These are phyloP conservation scores for Pherbina coryleti DNA, from an alignment of 2,888 invertebrate genomes.

Conservation along the genomic window DNA sequence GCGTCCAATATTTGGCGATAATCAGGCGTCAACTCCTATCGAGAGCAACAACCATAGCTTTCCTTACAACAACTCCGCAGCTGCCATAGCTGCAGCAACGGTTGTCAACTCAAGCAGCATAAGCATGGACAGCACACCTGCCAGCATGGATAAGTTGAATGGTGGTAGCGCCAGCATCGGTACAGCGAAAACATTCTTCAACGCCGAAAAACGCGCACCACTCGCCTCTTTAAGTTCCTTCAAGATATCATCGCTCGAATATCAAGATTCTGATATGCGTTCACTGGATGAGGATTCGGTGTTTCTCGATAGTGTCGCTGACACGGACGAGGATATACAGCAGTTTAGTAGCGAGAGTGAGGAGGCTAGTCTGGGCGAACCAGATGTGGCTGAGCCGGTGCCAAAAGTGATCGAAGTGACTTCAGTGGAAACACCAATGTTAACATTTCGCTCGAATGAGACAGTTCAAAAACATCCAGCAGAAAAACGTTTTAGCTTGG, in stretches of 20 bases:
- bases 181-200: conserved; percentile 63
- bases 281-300: conserved; percentile 87
- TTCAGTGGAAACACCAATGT: conserved; percentile 8
- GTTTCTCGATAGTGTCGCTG: conserved; percentile 78
- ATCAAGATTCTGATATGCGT: conserved; percentile 78
- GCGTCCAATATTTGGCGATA: conserved; percentile 47
- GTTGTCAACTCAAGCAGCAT: conserved; percentile 62
- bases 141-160: conserved; percentile 60
- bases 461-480: conserved; percentile 37
- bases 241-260: conserved; percentile 77
- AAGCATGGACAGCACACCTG: conserved; percentile 62
- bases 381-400: conserved; percentile 45
- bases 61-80: conserved; percentile 55
- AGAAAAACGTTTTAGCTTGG: conserved; percentile 58
- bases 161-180: conserved; percentile 62
- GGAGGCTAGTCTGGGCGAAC: conserved; percentile 67
- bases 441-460: background rate
- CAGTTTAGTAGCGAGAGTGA: conserved; percentile 88
- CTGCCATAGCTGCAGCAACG: conserved; percentile 56
- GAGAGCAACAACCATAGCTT: conserved; percentile 63
- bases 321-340: conserved; percentile 88
- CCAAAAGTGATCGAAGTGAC: conserved; percentile 38
- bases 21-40: conserved; percentile 44
- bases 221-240: conserved; percentile 85
- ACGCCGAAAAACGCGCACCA: conserved; percentile 75